Evolutionary conservation across 2,797 vertebrate genomes (phyloP), one percentile per base, ranked within the genome.

Genomic region (Phylloscopus collybita): DNA sequence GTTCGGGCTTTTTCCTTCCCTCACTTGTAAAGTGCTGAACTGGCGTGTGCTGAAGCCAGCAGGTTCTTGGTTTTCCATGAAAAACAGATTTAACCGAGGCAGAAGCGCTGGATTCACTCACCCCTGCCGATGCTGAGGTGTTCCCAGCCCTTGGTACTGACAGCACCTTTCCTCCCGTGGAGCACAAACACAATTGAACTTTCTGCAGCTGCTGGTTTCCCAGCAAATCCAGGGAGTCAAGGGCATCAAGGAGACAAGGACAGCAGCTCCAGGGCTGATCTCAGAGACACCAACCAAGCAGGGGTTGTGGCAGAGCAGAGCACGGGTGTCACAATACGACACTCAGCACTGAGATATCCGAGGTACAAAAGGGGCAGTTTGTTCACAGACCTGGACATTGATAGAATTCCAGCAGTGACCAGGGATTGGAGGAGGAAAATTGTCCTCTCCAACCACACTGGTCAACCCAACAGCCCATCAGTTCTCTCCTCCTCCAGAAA

Each of bases 51-150:
- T 22, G 60, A 21, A 80, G 92, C n/a, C 45, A 60, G 34, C 19
- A 42, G 53, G 51, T 54, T 17, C 59, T 62, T 22, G 73, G 60
- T 94, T 90, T 84, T 51, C 64, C 12, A 5, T 22, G 42, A 40
- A 67, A 67, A 44, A 3, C 49, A 25, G 59, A 22, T 71, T 20
- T 27, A 53, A 20, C 11, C 22, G 26, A 19, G 3, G n/a, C 1
- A 29, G 59, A 44, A 67, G 25, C 3, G n/a, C 45, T 3, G 17
- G 25, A 21, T 88, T 49, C 45, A 4, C 64, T 70, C 50, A 25
- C 26, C 12, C 23, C 10, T 40, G 16, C 7, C 11, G 75, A 83
- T 34, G 49, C 34, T 23, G 38, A 26, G 0, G 0, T 3, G 45
- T 47, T 88, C 57, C 56, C 45, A 38, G 13, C 23, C 51, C 61